These are phyloP conservation scores for Lamellibrachia luymesi DNA, from an alignment of 1,140 invertebrate species.

Conservation along the genomic window DNA sequence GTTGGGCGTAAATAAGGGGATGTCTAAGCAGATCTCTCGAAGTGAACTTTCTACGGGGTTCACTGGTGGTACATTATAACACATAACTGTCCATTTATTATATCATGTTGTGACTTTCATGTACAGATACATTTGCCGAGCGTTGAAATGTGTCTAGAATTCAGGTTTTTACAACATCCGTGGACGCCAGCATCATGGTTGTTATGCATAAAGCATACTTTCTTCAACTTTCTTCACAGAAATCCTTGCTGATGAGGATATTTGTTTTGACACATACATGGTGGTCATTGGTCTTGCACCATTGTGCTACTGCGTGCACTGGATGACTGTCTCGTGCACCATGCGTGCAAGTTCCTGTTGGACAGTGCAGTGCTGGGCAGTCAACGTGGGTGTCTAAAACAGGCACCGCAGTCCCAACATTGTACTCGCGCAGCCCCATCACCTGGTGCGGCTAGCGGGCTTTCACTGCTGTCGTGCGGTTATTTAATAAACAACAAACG, in stretches of 20 bases:
- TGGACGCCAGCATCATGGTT: background rate
- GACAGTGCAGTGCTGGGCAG: background rate
- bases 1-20: background rate
- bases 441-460: background rate
- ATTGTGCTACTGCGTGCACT: background rate
- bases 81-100: background rate
- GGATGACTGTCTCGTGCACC: background rate
- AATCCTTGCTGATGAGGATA: background rate
- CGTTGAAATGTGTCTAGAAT: no score
- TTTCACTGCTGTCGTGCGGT: background rate
- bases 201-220: background rate
- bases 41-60: background rate
- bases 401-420: background rate
- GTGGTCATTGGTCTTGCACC: background rate
- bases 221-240: background rate
- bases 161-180: background rate
- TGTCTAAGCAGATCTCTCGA: background rate
- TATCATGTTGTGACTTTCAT: background rate
- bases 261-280: background rate
- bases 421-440: background rate
- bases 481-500: conserved; percentile 6
- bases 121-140: background rate
- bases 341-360: background rate
- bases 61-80: background rate
- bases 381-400: background rate